Evolutionary conservation across 2,888 invertebrate species (phyloP).

Genomic region (Stomorhina lunata): DNA sequence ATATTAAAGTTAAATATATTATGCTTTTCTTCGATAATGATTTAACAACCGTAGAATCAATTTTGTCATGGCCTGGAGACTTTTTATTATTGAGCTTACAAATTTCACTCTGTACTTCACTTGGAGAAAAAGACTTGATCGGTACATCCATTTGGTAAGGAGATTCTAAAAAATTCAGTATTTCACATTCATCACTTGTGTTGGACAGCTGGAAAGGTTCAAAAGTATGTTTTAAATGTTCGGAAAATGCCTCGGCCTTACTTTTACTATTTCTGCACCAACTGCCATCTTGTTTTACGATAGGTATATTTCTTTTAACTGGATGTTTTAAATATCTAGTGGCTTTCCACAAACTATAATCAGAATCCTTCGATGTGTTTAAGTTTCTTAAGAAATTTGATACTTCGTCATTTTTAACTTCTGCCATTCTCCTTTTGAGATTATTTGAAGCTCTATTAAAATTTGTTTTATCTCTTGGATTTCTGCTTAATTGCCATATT

Average conservation of each 20-base stretch:
- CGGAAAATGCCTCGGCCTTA: neutral
- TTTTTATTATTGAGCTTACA: neutral
- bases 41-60: neutral
- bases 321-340: too few relatives aligned
- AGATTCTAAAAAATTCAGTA: neutral
- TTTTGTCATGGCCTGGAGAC: neutral
- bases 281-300: too few relatives aligned
- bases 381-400: neutral
- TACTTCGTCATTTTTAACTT: neutral
- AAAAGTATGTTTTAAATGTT: neutral
- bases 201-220: neutral
- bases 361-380: neutral
- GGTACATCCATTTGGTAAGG: neutral
- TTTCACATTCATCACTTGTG: neutral
- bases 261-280: neutral
- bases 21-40: neutral
- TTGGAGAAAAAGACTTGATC: too few relatives aligned
- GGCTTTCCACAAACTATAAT: too few relatives aligned
- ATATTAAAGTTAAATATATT: neutral
- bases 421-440: neutral
- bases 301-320: too few relatives aligned
- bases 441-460: slow-evolving; percentile 18
- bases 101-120: too few relatives aligned
- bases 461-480: slow-evolving; percentile 7
- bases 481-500: slow-evolving; percentile 11